phyloP scores from a whole-genome alignment of 2,797 vertebrate species.

The Amniataba percoides region DNA sequence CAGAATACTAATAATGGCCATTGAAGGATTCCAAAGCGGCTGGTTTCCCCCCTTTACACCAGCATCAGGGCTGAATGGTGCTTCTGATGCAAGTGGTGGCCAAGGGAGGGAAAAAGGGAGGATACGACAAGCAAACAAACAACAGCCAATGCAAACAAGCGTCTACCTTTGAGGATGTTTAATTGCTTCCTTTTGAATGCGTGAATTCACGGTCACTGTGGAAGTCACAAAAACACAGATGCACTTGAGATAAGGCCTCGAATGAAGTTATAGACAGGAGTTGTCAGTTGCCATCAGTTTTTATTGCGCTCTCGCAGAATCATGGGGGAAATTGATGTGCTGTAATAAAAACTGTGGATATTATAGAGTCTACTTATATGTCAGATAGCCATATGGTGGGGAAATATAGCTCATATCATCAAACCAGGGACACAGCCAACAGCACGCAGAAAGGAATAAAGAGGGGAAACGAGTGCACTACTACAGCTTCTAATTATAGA shows the following conservation, averaged over 20 bases:
- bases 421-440: slow-evolving; percentile 49
- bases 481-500: slow-evolving; percentile 79
- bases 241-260: not conserved
- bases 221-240: slow-evolving; percentile 24
- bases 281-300: not conserved
- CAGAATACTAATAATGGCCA: slow-evolving; percentile 85
- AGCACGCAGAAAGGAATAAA: slow-evolving; percentile 56
- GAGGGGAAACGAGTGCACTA: slow-evolving; percentile 51
- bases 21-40: slow-evolving; percentile 82
- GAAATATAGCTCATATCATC: slow-evolving; percentile 55
- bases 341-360: slow-evolving; percentile 57
- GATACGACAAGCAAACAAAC: slow-evolving; percentile 56
- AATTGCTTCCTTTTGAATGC: slow-evolving; percentile 54
- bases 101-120: slow-evolving; percentile 57
- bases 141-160: slow-evolving; percentile 69
- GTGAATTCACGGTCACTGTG: slow-evolving; percentile 27
- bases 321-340: slow-evolving; percentile 57
- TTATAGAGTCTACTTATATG: slow-evolving; percentile 52
- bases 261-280: slow-evolving; percentile 18
- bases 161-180: slow-evolving; percentile 47
- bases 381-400: slow-evolving; percentile 60
- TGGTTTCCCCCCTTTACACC: slow-evolving; percentile 67
- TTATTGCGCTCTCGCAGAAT: slow-evolving; percentile 25
- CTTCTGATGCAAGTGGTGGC: slow-evolving; percentile 79
- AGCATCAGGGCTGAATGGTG: slow-evolving; percentile 58